Conservation (phyloP, 2,888 invertebrate genomes). For the Heliconius charithonia region DNA sequence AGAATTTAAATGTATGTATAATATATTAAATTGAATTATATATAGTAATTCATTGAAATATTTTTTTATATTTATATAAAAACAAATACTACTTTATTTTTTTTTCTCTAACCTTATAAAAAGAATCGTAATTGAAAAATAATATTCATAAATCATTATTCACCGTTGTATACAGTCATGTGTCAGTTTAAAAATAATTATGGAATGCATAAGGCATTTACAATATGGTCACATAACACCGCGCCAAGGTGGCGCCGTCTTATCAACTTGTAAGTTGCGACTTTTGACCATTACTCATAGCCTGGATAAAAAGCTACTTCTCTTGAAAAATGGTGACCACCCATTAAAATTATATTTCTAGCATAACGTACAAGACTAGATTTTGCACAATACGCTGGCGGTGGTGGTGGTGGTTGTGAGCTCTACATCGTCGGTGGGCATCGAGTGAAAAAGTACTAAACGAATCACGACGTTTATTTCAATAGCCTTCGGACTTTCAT, state of each 20-base stretch:
- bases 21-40: neutral
- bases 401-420: neutral
- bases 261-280: constrained; percentile 51
- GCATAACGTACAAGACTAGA: neutral
- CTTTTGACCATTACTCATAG: constrained; percentile 39
- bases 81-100: neutral
- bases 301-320: constrained; percentile 26
- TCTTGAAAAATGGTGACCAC: constrained; percentile 29
- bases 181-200: constrained; percentile 36
- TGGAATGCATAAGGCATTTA: constrained; percentile 39
- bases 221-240: constrained; percentile 49
- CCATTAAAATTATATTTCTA: constrained; percentile 16
- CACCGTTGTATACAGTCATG: constrained; percentile 16
- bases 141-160: constrained; percentile 25
- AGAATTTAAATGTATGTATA: neutral
- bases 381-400: neutral
- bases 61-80: neutral
- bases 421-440: neutral
- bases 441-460: neutral
- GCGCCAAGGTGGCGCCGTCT: constrained; percentile 54
- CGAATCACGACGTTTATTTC: neutral
- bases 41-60: neutral
- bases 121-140: constrained; percentile 4
- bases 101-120: neutral
- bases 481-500: neutral